These are phyloP conservation scores for Ophiodon elongatus DNA, from an alignment of 2,113 vertebrate genomes.

Conservation along the genomic window DNA sequence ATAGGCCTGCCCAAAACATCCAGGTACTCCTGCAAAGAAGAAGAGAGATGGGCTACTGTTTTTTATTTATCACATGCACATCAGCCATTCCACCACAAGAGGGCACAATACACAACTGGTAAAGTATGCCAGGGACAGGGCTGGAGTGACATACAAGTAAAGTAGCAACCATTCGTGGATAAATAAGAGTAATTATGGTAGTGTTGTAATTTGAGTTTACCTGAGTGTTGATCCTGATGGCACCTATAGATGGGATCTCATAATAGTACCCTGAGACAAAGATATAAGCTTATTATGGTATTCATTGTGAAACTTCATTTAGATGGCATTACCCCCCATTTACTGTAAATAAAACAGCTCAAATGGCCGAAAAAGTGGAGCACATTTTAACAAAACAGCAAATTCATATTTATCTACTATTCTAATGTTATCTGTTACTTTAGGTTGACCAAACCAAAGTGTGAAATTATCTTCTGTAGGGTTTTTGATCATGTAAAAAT, in stretches of 20 bases:
- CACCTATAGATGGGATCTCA: slow-evolving; percentile 97
- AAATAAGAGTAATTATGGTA: background rate
- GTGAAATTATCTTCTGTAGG: background rate
- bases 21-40: slow-evolving; percentile 90
- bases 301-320: background rate
- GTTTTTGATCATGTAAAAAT: background rate
- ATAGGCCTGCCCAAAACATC: slow-evolving; percentile 97
- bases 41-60: background rate
- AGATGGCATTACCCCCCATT: background rate
- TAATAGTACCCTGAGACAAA: slow-evolving; percentile 93
- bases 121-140: background rate
- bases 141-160: background rate
- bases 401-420: background rate
- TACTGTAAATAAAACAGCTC: background rate
- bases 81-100: slow-evolving; percentile 46
- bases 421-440: background rate
- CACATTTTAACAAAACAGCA: background rate
- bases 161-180: background rate
- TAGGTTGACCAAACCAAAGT: background rate
- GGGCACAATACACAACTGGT: slow-evolving; percentile 38
- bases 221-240: slow-evolving; percentile 98
- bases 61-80: slow-evolving; percentile 4
- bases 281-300: background rate
- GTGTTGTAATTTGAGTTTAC: slow-evolving; percentile 73
- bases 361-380: background rate